These are phyloP conservation scores for Dryas iulia DNA, from an alignment of 1,140 invertebrate genomes.

Conservation along the genomic window DNA sequence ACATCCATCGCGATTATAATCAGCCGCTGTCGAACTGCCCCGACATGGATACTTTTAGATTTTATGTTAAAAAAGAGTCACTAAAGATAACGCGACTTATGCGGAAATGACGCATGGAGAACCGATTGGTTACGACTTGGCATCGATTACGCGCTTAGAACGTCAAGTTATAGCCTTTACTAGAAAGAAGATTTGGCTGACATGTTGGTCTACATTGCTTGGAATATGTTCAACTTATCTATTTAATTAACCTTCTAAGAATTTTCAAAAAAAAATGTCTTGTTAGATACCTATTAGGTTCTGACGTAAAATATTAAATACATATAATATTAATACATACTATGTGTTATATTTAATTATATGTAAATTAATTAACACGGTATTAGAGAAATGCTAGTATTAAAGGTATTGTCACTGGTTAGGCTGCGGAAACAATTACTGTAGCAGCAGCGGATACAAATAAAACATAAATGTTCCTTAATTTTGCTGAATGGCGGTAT, in stretches of 20 bases:
- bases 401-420: background rate
- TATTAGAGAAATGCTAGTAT: background rate
- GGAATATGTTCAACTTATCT: background rate
- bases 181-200: background rate
- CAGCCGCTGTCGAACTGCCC: no score
- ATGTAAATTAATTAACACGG: background rate
- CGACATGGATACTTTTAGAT: no score
- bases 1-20: no score
- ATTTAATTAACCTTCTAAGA: background rate
- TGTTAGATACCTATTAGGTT: background rate
- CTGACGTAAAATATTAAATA: background rate
- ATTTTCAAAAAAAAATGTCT: no score
- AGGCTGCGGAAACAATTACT: background rate
- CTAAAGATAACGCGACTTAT: slow-evolving; percentile 13
- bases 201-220: background rate
- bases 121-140: slow-evolving; percentile 33
- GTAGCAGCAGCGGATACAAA: background rate
- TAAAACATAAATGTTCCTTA: background rate
- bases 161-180: slow-evolving; percentile 1
- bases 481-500: slow-evolving; percentile 1
- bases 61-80: no score
- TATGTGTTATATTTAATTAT: background rate
- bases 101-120: slow-evolving; percentile 42
- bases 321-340: background rate
- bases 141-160: slow-evolving; percentile 38